Conservation (phyloP, 2,888 invertebrate genomes). For the Torymus aiolomorphi region DNA sequence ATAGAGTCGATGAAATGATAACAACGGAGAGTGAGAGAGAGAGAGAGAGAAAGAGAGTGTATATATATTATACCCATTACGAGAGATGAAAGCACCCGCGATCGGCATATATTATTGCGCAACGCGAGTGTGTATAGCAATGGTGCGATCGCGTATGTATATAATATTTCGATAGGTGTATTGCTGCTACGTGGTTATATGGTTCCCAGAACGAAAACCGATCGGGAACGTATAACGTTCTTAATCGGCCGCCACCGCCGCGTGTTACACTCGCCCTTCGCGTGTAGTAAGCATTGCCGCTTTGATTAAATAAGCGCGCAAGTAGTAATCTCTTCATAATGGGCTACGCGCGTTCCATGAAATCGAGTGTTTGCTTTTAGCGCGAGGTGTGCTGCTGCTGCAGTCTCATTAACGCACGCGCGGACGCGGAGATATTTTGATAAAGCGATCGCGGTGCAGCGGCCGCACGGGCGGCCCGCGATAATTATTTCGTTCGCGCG, state of each 20-base stretch:
- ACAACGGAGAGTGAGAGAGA: no score
- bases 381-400: no score
- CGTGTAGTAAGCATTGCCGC: neutral
- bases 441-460: neutral
- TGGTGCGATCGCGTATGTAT: no score
- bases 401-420: neutral
- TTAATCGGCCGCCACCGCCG: no score
- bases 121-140: neutral
- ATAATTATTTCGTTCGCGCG: neutral
- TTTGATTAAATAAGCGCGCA: neutral
- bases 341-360: neutral
- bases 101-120: slow-evolving; percentile 1
- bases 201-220: slow-evolving; percentile 30
- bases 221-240: neutral
- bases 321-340: neutral
- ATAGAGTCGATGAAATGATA: no score
- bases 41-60: no score
- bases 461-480: neutral
- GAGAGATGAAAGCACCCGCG: neutral
- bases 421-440: neutral
- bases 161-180: no score
- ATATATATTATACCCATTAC: no score
- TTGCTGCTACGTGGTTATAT: neutral
- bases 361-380: neutral
- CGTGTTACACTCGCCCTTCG: slow-evolving; percentile 31